Conservation (phyloP, 2,888 invertebrate genomes). For the Acanthoscelides obtectus region DNA sequence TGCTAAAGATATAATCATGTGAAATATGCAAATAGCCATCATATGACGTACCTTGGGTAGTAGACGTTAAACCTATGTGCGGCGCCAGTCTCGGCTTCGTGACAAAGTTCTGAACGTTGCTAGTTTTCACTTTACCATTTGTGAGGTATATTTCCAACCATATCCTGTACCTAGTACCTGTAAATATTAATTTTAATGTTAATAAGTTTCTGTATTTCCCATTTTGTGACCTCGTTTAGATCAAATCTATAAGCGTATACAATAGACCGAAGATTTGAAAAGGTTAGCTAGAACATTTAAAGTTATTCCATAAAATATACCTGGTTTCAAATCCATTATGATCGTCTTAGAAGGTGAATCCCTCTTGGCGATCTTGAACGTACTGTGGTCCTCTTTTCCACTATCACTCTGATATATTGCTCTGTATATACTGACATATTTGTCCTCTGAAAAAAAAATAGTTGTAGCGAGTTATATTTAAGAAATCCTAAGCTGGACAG, state of each 20-base stretch:
- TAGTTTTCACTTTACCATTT: slow-evolving; percentile 85
- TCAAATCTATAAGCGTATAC: no score
- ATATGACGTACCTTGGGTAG: neutral
- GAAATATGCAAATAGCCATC: no score
- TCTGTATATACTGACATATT: slow-evolving; percentile 84
- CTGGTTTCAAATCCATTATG: slow-evolving; percentile 67
- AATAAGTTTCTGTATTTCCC: no score
- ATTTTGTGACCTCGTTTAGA: no score
- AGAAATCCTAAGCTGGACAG: no score
- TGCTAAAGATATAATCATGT: no score
- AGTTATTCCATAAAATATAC: no score
- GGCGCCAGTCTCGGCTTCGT: slow-evolving; percentile 68
- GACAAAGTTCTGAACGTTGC: slow-evolving; percentile 82
- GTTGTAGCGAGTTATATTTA: no score
- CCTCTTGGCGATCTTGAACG: slow-evolving; percentile 70
- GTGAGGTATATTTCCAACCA: slow-evolving; percentile 88
- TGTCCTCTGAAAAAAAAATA: slow-evolving; percentile 56
- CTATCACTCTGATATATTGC: slow-evolving; percentile 76
- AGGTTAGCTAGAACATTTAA: no score
- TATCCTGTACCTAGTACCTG: slow-evolving; percentile 71
- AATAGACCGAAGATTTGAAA: no score
- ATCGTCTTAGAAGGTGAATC: slow-evolving; percentile 64
- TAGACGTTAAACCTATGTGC: slow-evolving; percentile 42
- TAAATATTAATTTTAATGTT: no score
- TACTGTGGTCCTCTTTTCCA: slow-evolving; percentile 67